Evolutionary conservation across 1,140 invertebrate genomes (phyloP), one percentile per base, ranked within the genome.

Genomic region (Lethocerus indicus): DNA sequence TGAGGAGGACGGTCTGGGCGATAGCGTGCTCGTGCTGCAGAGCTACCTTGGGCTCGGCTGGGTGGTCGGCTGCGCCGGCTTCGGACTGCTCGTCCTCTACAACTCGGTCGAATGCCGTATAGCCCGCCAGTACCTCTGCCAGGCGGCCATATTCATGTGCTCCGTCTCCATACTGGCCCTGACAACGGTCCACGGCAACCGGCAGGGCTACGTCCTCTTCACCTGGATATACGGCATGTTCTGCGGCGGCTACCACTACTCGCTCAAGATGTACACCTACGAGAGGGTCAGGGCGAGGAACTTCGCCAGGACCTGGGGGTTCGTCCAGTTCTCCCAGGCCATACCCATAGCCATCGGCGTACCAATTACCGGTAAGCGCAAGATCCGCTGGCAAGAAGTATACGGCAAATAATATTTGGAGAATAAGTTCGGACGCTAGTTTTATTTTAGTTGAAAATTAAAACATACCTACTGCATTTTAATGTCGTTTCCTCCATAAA

Each of bases 231-330:
- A 87, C 57, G 80, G 79, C 20, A 79, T 86, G 51, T 83, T 83
- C 63, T 82, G 78, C 60, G 81, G 81, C 21, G 85, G 83, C 7
- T 87, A 87, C 66, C 81, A 86, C 60, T 89, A 89, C 60, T 82
- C 83, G 13, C 67, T 90, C 24, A 89, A 89, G 63, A 85, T 89
- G 77, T 87, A 87, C 65, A 85, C 82, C 0, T 87, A 88, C 59
- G 85, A 90, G 63, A 71, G 83, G 54, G 84, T 89, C 7, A 67
- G 84, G 32, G 83, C 84, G 0, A 71, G 84, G 50, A 84, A 90
- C 63, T 90, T 90, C 63, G 81, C 85, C 0, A 71, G 83, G 48
- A 86, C 86, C 0, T 92, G 87, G 87, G 83, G 84, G 41, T 90
- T 86, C 62, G 79, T 90, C n/a, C 85, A 87, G 62, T 87, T 80